Conservation (phyloP, 2,113 vertebrate genomes). For the Silurus asotus region DNA sequence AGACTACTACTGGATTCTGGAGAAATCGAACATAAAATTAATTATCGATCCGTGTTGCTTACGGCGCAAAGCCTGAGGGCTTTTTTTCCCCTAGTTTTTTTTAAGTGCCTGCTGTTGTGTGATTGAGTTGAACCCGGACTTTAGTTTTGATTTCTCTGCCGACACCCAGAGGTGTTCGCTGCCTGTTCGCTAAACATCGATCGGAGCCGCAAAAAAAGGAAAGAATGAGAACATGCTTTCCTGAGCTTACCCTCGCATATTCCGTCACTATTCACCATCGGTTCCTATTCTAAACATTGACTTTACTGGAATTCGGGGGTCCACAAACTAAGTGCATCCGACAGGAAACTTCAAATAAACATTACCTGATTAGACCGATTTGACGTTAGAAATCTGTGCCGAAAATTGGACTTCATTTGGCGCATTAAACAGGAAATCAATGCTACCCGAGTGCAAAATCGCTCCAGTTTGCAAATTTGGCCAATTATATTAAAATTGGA, state of each 20-base stretch:
- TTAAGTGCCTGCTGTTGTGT: neutral
- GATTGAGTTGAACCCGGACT: neutral
- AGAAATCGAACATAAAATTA: slow-evolving; percentile 9
- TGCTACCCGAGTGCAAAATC: neutral
- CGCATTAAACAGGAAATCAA: neutral
- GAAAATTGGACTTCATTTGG: neutral
- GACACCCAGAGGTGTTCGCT: neutral
- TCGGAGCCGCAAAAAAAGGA: neutral
- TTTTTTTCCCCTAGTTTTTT: neutral
- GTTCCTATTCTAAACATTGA: neutral
- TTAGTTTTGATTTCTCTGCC: neutral
- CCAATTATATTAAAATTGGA: neutral
- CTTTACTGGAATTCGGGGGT: neutral
- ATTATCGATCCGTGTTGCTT: slow-evolving; percentile 18
- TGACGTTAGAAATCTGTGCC: neutral
- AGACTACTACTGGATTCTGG: neutral
- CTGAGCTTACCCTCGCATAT: neutral
- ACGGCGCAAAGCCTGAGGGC: neutral
- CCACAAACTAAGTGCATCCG: neutral
- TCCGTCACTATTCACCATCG: neutral
- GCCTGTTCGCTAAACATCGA: neutral
- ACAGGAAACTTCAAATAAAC: neutral
- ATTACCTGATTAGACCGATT: neutral
- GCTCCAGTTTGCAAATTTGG: neutral
- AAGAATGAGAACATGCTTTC: neutral